Base-by-base conservation (phyloP, 2,888 invertebrate species). In the Polymixis lichenea region DNA sequence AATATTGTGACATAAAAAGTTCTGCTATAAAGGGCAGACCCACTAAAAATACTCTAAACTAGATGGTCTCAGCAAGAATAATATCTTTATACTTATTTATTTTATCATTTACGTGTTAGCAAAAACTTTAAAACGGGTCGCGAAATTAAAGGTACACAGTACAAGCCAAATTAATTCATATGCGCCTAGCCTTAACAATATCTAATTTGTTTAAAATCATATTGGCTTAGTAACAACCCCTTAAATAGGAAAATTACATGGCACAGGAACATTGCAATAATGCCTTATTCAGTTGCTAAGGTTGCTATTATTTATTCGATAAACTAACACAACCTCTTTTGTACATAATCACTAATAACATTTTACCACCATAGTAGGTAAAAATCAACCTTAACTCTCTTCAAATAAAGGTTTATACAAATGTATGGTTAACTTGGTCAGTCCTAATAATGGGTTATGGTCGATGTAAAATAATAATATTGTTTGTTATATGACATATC, bases 401-500 rank as follows among this genome's bases (percentile, higher is more conserved):
- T 0, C 0, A 11, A 32, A 65, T 79, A 72, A 66, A 72, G 49
- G 11, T 46, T 51, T 58, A 46, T 32, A 19, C 0, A n/a, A 17
- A 11, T 2, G 62, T 22, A 67, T 22, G 5, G 8, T 43, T 74
- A 73, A 56, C 0, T 19, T 71, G 56, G 76, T 49, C 22, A 0
- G 15, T 46, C 38, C 11, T 87, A 87, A 86, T 87, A 75, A 75
- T 71, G 38, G 80, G 83, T 78, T 83, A 71, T 71, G 53, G 74
- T 55, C 69, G 70, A 78, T 76, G 72, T 69, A 74, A 84, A 81
- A 76, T 83, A 72, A 82, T 76, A 74, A 79, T 76, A 82, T 77
- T 82, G 79, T 84, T 86, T 77, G 85, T 64, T 86, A 38, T 66
- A 73, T 78, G 87, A 87, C 87, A 86, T 76, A 85, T 87, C 62